phyloP scores from a whole-genome alignment of 2,797 vertebrate species.

The Melanotaenia boesemani region DNA sequence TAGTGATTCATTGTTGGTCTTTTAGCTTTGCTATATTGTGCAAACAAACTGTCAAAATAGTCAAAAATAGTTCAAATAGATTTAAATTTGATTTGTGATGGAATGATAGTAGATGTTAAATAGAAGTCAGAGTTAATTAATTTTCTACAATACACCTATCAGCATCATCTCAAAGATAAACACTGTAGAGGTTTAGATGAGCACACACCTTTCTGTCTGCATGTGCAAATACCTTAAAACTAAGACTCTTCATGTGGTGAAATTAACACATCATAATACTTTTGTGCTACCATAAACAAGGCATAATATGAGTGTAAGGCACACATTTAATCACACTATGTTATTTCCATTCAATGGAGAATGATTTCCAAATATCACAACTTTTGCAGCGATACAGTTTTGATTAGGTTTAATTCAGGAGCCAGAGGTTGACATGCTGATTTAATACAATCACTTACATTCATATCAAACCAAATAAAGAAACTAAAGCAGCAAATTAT shows the following conservation, averaged over 20 bases:
- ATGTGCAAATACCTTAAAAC: too few species aligned
- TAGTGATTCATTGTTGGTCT: neutral
- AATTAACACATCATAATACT: too few species aligned
- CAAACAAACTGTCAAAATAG: neutral
- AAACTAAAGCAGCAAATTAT: too few species aligned
- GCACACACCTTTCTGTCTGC: too few species aligned
- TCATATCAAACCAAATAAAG: too few species aligned
- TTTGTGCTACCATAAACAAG: neutral
- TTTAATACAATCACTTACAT: too few species aligned
- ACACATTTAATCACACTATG: neutral
- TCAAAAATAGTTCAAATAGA: neutral
- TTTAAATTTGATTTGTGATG: neutral
- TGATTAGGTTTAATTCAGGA: neutral
- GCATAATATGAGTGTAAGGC: neutral
- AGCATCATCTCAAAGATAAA: too few species aligned
- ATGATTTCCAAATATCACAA: neutral
- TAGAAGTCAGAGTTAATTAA: too few species aligned
- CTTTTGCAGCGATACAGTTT: neutral
- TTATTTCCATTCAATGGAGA: neutral
- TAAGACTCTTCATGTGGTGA: too few species aligned
- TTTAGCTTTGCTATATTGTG: neutral
- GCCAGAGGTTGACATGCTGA: too few species aligned
- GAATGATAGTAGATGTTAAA: neutral
- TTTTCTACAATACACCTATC: too few species aligned
- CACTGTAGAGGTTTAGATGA: too few species aligned